These are phyloP conservation scores for Macropis europaea DNA, from an alignment of 2,888 invertebrate genomes.

Conservation along the genomic window DNA sequence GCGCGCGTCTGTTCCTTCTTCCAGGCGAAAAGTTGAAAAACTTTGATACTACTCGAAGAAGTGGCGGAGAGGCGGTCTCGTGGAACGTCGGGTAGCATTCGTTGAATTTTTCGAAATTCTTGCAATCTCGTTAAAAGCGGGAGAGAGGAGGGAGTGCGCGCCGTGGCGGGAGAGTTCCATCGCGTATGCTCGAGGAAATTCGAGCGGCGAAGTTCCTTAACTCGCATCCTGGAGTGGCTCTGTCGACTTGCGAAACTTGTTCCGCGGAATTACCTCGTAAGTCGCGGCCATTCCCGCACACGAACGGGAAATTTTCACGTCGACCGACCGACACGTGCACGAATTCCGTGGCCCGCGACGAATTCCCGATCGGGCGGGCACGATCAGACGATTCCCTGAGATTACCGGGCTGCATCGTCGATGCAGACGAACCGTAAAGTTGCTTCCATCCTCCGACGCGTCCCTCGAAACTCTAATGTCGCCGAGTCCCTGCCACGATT, in stretches of 20 bases:
- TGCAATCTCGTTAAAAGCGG: slow-evolving; percentile 32
- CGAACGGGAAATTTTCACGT: slow-evolving; percentile 54
- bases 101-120: slow-evolving; percentile 44
- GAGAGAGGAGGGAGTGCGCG: no score
- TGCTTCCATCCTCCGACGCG: slow-evolving; percentile 15
- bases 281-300: slow-evolving; percentile 43
- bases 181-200: slow-evolving; percentile 47
- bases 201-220: slow-evolving; percentile 56
- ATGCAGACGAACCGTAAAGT: slow-evolving; percentile 51
- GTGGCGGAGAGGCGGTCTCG: background rate
- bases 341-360: slow-evolving; percentile 39
- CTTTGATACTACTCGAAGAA: slow-evolving; percentile 12
- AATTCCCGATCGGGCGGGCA: slow-evolving; percentile 43
- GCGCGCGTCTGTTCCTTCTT: background rate
- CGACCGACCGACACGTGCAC: slow-evolving; percentile 30
- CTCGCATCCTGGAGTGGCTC: slow-evolving; percentile 55
- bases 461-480: slow-evolving; percentile 9
- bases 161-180: background rate
- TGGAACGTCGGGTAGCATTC: slow-evolving; percentile 20
- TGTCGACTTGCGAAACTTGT: slow-evolving; percentile 59
- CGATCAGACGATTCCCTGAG: slow-evolving; percentile 47
- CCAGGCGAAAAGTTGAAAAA: background rate
- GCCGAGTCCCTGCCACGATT: slow-evolving; percentile 4
- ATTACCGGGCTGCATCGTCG: slow-evolving; percentile 36
- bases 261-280: slow-evolving; percentile 61